Evolutionary conservation across 1,140 invertebrate genomes (phyloP), one percentile per base, ranked within the genome.

Genomic region (Paralvinella palmiformis): DNA sequence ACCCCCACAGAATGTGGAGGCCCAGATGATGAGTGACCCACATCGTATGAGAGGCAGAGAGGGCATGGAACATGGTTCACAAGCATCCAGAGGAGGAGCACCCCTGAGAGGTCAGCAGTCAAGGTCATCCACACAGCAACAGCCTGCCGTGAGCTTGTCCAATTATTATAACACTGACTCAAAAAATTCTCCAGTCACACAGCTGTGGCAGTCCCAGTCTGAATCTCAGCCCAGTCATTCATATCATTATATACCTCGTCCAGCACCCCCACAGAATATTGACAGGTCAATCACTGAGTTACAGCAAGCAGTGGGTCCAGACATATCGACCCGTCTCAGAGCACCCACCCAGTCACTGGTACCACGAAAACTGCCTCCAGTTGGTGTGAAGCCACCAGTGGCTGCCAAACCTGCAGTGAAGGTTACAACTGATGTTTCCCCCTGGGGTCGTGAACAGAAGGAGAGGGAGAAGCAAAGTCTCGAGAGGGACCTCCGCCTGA

Each of bases 381-480:
- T 50, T 27, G 48, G n/a, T 29, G n/a, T 10, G 48, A 65, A 62
- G 59, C 58, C 58, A 20, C 64, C 58, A 1, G 59, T 55, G 32
- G 58, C 64, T 29, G n/a, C 20, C 27, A 65, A 65, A 15, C 58
- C 55, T 10, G 50, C 52, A 63, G 24, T 63, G 20, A 56, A 20
- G 15, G 27, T 35, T 4, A 10, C 48, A 27, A 20, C 61, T 7
- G 48, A 31, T 36, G 31, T 59, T 2, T 78, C 77, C 1, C 73
- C 73, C 7, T 80, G 78, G 78, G 75, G 77, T 78, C n/a, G 73
- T 73, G 58, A 71, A 69, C 68, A 70, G 5, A 65, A 72, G 55
- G 75, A 75, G 58, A 52, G 71, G 20, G 52, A 58, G 35, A 58
- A 57, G 4, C 52, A 62, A 32, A 33, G 52, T 36, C 67, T 71